Base-by-base conservation (phyloP, 2,888 invertebrate genomes). In the Malthinus flaveolus region DNA sequence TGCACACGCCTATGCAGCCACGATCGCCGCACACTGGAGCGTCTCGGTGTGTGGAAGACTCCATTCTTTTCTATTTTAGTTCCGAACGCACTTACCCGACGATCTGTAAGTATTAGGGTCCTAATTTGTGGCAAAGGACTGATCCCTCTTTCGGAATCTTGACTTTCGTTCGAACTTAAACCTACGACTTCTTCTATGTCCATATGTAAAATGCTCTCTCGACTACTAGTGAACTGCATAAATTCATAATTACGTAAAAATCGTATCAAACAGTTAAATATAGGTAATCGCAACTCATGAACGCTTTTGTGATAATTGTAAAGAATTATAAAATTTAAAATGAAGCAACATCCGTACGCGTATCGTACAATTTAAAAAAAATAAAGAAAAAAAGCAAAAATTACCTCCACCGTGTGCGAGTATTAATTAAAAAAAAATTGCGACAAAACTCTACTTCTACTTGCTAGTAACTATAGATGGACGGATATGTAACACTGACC, bases 151-250 rank as follows among this genome's bases (percentile, higher is more conserved):
- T 67, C 68, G 35, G 68, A 67, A 55, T 71, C 68, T 61, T 71
- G 69, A 56, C 72, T 73, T 45, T 73, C 68, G 12, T 69, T 66
- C 47, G 61, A 61, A 34, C 61, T 57, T 58, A 76, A 71, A 34
- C 74, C 75, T 48, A 76, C 74, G 35, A 77, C 77, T 35, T 78
- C 77, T 62, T 88, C 88, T 61, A 85, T 82, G 63, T 90, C 90
- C 69, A 90, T 80, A 76, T 91, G 90, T 55, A 92, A 80, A 66
- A 92, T 90, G 75, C 91, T 91, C 79, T 92, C 92, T 76, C 91
- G 91, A 73, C 91, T 92, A 68, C 90, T 91, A 46, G 90, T 86
- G 79, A 90, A 90, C 91, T 91, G 80, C 3, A 71, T 66, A 54
- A 32, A 32, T n/a, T 10, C 36, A 37, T 33, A 2, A 23, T 23